Conservation (phyloP, 2,797 vertebrate genomes). For the Pseudocheirus occidentalis region DNA sequence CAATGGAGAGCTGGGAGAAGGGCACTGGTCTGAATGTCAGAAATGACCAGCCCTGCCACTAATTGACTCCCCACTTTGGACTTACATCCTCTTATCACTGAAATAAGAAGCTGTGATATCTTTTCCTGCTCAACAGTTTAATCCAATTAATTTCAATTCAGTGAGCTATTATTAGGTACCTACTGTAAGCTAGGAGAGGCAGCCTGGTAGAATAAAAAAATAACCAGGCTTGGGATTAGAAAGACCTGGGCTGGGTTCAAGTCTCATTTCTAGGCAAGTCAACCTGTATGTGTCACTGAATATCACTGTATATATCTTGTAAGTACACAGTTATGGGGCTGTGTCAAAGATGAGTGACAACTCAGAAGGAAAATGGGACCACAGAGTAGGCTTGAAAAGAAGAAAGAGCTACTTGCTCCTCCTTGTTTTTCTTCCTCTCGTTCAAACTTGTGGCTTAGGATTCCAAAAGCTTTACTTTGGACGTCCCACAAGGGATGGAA, state of each 20-base stretch:
- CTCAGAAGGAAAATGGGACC: background rate
- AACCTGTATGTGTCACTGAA: background rate
- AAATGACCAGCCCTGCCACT: background rate
- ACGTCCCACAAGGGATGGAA: background rate
- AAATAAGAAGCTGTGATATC: background rate
- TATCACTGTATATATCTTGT: background rate
- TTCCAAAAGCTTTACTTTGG: background rate
- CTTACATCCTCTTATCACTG: constrained; percentile 37
- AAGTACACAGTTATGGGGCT: background rate
- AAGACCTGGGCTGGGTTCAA: background rate
- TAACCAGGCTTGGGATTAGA: background rate
- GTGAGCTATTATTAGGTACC: background rate
- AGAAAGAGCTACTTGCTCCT: background rate
- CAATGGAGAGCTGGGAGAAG: background rate
- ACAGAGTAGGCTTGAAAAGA: background rate
- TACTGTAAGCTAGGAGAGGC: background rate
- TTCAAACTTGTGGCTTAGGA: background rate
- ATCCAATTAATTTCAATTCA: background rate
- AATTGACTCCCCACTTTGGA: background rate
- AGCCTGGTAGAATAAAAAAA: background rate
- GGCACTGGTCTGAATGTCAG: background rate
- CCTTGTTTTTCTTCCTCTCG: background rate
- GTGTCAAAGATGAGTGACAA: background rate
- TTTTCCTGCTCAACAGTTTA: background rate
- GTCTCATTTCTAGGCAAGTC: background rate